Conservation (phyloP, 1,140 invertebrate species). For the Onthophagus taurus region DNA sequence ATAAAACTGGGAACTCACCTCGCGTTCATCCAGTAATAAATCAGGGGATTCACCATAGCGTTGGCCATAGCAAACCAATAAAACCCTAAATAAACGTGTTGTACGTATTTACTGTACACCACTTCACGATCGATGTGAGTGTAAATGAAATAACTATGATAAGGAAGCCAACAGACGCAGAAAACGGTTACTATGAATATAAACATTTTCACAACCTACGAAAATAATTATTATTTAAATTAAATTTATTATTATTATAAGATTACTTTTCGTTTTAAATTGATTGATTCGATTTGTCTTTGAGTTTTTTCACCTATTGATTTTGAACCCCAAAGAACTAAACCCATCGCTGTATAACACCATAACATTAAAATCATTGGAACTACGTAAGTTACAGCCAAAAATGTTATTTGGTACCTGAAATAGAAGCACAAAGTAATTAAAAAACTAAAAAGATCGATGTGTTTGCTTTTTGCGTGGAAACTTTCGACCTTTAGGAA, state of each 20-base stretch:
- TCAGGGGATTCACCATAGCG: constrained; percentile 84
- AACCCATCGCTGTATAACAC: constrained; percentile 78
- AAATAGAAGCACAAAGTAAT: constrained; percentile 23
- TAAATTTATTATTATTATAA: neutral
- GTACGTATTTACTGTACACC: constrained; percentile 60
- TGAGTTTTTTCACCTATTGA: constrained; percentile 85
- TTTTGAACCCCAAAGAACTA: constrained; percentile 65
- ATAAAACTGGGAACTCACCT: constrained; percentile 39
- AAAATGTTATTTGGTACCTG: constrained; percentile 83
- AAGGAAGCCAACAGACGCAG: constrained; percentile 81
- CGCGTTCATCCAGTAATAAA: constrained; percentile 89
- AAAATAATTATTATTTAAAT: constrained; percentile 8
- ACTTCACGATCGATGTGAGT: constrained; percentile 65
- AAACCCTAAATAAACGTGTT: constrained; percentile 73
- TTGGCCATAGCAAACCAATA: constrained; percentile 91
- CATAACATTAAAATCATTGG: constrained; percentile 81
- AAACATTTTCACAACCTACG: constrained; percentile 77
- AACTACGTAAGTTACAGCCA: constrained; percentile 81
- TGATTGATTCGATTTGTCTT: constrained; percentile 72
- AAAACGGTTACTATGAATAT: constrained; percentile 75
- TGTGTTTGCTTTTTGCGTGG: too few species aligned
- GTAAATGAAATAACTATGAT: constrained; percentile 81
- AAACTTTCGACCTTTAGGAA: too few species aligned
- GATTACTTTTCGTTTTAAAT: constrained; percentile 79
- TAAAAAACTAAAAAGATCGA: neutral